Base-by-base conservation (phyloP, 1,140 invertebrate species). In the Lepeophtheirus salmonis region DNA sequence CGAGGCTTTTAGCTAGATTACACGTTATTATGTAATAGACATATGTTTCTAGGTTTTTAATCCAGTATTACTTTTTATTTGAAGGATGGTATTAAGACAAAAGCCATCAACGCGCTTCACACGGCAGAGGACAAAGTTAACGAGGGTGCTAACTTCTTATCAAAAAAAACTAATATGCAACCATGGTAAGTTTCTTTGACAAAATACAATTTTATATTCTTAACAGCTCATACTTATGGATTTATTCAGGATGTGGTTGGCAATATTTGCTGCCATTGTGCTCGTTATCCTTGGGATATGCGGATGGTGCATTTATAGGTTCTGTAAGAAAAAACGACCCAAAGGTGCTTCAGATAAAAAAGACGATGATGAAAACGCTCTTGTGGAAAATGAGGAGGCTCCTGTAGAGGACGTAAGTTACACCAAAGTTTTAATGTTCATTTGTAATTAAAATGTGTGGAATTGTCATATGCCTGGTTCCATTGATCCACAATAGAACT, bases 141-240 rank as follows among this genome's bases (percentile, higher is more conserved):
- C 13, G 17, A 54, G 54, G 59, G 26, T 24, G 55, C 25, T 57
- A 21, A 30, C 16, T 18, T 57, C 25, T 2, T 61, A 12, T 52
- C 59, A 6, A 48, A 61, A 50, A 61, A 61, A 53, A 54, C 49
- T 61, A 52, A 61, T 26, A 53, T 61, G 50, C 24, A 61, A 22
- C 59, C 59, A 61, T 61, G 59, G 59, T 61, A 54, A 54, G 59
- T 16, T 25, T 58, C 4, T 13, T 56, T 56, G 18, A 56, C n/a
- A 16, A 55, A 23, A 55, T 16, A 23, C 24, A 55, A 21, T 10
- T 10, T 14, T 20, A 55, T 21, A 23, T 12, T 55, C 16, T 25
- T 55, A 23, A 16, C 6, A 20, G 16, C 3, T 23, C 3, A 12
- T 55, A 16, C 3, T 3, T 17, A 12, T 17, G 41, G 6, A n/a